Evolutionary conservation across 2,113 vertebrate genomes (phyloP).

Genomic region (Oceanodroma tethys): DNA sequence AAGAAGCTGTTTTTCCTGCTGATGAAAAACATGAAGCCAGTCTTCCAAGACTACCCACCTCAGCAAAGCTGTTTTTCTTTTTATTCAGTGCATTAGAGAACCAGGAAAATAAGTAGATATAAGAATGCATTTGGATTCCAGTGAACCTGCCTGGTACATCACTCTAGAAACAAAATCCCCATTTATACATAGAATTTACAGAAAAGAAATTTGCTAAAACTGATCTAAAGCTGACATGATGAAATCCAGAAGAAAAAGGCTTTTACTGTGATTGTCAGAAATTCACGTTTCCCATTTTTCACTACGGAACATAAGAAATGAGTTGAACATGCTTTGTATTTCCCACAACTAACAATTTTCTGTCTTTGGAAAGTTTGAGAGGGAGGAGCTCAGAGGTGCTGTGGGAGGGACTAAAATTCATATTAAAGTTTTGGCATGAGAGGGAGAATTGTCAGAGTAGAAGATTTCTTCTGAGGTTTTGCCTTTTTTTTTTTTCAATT

Average conservation of each 20-base stretch:
- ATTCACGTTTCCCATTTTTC: not conserved
- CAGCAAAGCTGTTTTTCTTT: not conserved
- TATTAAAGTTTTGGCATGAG: constrained; percentile 56
- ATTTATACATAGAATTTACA: not conserved
- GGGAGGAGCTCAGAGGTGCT: constrained; percentile 58
- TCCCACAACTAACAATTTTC: constrained; percentile 22
- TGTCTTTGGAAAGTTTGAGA: constrained; percentile 14
- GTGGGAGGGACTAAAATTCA: constrained; percentile 57
- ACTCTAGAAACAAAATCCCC: not conserved
- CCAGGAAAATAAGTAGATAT: not conserved
- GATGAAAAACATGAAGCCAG: not conserved
- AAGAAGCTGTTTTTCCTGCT: not conserved
- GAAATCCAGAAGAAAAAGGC: not conserved
- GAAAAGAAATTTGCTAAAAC: not conserved
- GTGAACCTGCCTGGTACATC: not conserved
- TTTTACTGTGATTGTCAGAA: not conserved
- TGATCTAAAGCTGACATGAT: not conserved
- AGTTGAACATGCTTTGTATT: not conserved
- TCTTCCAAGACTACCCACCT: not conserved
- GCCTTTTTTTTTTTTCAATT: not conserved
- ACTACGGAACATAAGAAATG: not conserved
- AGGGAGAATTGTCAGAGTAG: constrained; percentile 47
- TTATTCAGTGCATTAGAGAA: not conserved
- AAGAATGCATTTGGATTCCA: not conserved
- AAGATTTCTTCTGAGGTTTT: constrained; percentile 38